Evolutionary conservation across 2,797 vertebrate species (phyloP), one percentile per base, ranked within the genome.

Genomic region (Diplodus puntazzo): DNA sequence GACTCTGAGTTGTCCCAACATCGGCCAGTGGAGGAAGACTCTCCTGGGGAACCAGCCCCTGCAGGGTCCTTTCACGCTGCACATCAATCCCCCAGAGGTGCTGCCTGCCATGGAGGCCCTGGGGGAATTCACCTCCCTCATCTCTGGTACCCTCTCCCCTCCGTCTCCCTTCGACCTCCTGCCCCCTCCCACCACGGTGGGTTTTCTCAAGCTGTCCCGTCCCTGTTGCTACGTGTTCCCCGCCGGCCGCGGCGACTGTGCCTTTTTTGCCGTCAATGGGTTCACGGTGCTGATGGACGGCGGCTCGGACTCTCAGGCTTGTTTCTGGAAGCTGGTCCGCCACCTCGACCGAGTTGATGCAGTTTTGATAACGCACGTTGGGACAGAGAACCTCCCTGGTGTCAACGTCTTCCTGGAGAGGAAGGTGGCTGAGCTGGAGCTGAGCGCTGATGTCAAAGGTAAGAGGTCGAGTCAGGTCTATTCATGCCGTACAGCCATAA

Each of bases 181-280:
- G n/a, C 97, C 98, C 72, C 97, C 98, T 0, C 98, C 98, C 0
- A 94, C 95, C 71, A 97, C 97, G 0, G 96, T 97, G 0, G 98
- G 98, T 0, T 99, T 99, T 90, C 95, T 99, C n/a, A 97, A 98
- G 83, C 95, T 99, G 23, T 97, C 97, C 54, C 96, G 95, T 30
- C 98, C 98, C 4, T 99, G 98, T 95, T 99, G 98, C 94, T 99
- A 99, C 7, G 93, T 99, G 81, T 99, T 99, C 81, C 98, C 98
- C 0, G 98, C 97, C 0, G 98, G 98, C 17, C 94, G 96, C 0
- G 98, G 98, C 0, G 98, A 99, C 59, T 97, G 97, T 0, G 97
- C 98, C 65, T 98, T 99, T 79, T 99, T 99, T 2, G 97, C 97
- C 0, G 97, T 99, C 12, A 98, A 97, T 0, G 98, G 98, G 2